These are phyloP conservation scores for Aleiodes leptofemur DNA, from an alignment of 2,888 invertebrate genomes.

Conservation along the genomic window DNA sequence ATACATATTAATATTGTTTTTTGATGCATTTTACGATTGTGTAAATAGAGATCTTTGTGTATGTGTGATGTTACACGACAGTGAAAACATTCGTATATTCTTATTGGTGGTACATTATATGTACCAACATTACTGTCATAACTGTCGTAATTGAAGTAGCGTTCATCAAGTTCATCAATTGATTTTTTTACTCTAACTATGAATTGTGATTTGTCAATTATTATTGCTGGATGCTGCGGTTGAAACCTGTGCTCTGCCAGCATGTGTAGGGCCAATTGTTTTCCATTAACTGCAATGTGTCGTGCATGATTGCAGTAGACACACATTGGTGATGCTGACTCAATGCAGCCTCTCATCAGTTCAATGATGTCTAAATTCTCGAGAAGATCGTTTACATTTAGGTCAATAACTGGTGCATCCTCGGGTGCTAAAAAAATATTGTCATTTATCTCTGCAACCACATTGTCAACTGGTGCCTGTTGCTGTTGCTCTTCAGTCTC, in stretches of 20 bases:
- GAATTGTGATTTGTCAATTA: slow-evolving; percentile 76
- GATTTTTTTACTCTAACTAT: slow-evolving; percentile 81
- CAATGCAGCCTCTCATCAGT: slow-evolving; percentile 84
- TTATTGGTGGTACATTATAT: slow-evolving; percentile 78
- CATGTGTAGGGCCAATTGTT: slow-evolving; percentile 87
- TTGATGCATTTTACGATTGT: slow-evolving; percentile 91
- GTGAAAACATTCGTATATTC: slow-evolving; percentile 90
- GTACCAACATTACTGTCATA: slow-evolving; percentile 81
- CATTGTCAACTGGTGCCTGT: background rate
- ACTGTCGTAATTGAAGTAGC: slow-evolving; percentile 84
- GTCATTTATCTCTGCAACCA: slow-evolving; percentile 58
- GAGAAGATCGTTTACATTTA: slow-evolving; percentile 84
- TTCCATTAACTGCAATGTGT: slow-evolving; percentile 89
- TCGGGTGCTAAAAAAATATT: slow-evolving; percentile 79
- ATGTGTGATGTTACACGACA: slow-evolving; percentile 86
- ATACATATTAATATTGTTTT: slow-evolving; percentile 88
- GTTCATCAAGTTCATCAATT: slow-evolving; percentile 79
- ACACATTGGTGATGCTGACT: slow-evolving; percentile 83
- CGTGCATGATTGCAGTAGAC: slow-evolving; percentile 92
- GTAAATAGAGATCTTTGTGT: slow-evolving; percentile 90
- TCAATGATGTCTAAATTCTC: slow-evolving; percentile 85
- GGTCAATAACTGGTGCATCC: slow-evolving; percentile 82
- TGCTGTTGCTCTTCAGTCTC: slow-evolving; percentile 39
- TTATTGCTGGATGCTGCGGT: slow-evolving; percentile 73
- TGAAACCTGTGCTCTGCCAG: slow-evolving; percentile 87